Percentiles rank a stretch among this genome's conserved stretches.
These are phyloP conservation scores for Laticauda colubrina DNA, from an alignment of 2,113 vertebrate genomes.

Conservation along the genomic window DNA sequence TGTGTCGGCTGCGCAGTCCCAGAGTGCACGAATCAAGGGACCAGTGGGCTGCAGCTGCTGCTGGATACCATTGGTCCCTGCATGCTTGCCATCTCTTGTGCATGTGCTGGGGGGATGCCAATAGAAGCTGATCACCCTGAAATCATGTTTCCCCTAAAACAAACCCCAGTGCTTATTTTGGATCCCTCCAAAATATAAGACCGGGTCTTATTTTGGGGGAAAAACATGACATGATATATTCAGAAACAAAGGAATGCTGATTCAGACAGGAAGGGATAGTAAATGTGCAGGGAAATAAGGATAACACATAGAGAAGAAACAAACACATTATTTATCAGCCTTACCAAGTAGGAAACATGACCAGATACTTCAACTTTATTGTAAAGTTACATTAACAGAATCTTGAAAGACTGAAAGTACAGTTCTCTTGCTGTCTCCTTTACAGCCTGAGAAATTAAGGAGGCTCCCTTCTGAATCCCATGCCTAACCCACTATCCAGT, in stretches of 20 bases:
- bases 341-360: neutral
- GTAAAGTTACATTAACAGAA: neutral
- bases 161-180: too few relatives aligned
- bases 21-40: too few relatives aligned
- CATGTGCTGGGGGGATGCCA: too few relatives aligned
- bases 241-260: neutral
- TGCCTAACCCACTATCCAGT: neutral
- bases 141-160: too few relatives aligned
- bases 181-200: too few relatives aligned
- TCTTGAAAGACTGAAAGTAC: neutral
- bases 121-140: too few relatives aligned
- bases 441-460: neutral
- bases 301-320: neutral
- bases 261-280: neutral
- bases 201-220: fast-evolving
- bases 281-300: neutral
- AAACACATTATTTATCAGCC: neutral
- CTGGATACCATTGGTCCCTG: too few relatives aligned
- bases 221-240: neutral
- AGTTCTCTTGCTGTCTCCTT: neutral
- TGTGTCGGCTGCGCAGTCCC: too few relatives aligned
- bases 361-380: neutral
- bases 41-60: too few relatives aligned
- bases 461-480: neutral
- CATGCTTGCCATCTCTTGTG: too few relatives aligned